Percentiles rank a stretch among this genome's conserved stretches.
Evolutionary conservation across 1,140 invertebrate genomes (phyloP).

Genomic region (Yoshiicerus persimilis): DNA sequence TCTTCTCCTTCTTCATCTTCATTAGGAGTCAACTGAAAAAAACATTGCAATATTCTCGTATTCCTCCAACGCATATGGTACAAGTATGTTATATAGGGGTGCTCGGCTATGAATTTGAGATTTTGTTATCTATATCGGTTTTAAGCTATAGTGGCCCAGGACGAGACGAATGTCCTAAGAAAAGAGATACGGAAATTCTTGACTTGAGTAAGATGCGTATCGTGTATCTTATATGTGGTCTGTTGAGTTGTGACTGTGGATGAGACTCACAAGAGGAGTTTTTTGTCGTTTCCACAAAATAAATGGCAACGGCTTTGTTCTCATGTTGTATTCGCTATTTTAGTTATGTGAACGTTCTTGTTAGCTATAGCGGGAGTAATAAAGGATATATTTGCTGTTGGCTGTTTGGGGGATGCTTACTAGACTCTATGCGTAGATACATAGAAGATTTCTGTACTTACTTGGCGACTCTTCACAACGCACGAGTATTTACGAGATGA

Average conservation of each 20-base stretch:
- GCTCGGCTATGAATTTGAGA: background rate
- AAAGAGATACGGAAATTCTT: background rate
- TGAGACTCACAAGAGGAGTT: background rate
- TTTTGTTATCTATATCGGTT: background rate
- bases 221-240: background rate
- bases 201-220: background rate
- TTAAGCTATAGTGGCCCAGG: background rate
- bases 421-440: background rate
- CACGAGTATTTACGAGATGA: conserved; percentile 1
- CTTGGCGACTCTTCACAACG: background rate
- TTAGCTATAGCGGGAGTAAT: background rate
- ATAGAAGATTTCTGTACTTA: background rate
- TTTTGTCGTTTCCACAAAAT: conserved; percentile 1
- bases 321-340: background rate
- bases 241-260: background rate
- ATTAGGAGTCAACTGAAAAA: background rate
- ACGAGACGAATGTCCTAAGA: background rate
- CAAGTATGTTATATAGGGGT: too few species aligned
- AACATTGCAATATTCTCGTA: background rate
- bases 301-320: background rate
- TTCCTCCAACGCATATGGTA: background rate
- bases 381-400: background rate
- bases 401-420: background rate
- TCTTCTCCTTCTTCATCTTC: background rate
- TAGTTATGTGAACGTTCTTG: background rate